These are phyloP conservation scores for Gracilinanus agilis DNA, from an alignment of 2,113 vertebrate species.

Conservation along the genomic window DNA sequence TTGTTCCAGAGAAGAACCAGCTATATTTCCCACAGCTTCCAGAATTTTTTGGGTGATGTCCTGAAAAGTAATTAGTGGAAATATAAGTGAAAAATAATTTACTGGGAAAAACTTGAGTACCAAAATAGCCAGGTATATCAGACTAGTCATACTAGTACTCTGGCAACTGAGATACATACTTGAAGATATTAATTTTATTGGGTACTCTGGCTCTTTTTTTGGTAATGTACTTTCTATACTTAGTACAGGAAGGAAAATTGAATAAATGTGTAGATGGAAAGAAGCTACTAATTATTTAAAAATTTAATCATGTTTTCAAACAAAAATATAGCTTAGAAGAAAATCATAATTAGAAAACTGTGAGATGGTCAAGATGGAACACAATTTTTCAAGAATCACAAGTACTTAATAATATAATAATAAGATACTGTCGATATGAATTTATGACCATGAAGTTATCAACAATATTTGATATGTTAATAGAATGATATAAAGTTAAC, in stretches of 20 bases:
- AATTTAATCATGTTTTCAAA: not conserved
- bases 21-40: slow-evolving; percentile 93
- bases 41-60: slow-evolving; percentile 96
- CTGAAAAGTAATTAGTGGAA: slow-evolving; percentile 79
- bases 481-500: not conserved
- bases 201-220: not conserved
- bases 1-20: slow-evolving; percentile 97
- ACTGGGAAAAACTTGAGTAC: not conserved
- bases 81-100: not conserved
- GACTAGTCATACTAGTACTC: not conserved
- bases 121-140: accelerated
- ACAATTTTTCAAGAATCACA: not conserved
- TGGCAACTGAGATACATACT: not conserved
- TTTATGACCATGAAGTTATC: not conserved
- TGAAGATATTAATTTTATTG: not conserved
- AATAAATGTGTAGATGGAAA: not conserved
- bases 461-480: not conserved
- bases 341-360: not conserved
- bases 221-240: not conserved
- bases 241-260: not conserved
- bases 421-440: not conserved
- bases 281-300: not conserved
- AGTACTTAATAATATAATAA: not conserved
- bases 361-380: not conserved
- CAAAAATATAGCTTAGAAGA: not conserved